phyloP scores from a whole-genome alignment of 2,113 vertebrate species.

The Lepidothrix coronata region DNA sequence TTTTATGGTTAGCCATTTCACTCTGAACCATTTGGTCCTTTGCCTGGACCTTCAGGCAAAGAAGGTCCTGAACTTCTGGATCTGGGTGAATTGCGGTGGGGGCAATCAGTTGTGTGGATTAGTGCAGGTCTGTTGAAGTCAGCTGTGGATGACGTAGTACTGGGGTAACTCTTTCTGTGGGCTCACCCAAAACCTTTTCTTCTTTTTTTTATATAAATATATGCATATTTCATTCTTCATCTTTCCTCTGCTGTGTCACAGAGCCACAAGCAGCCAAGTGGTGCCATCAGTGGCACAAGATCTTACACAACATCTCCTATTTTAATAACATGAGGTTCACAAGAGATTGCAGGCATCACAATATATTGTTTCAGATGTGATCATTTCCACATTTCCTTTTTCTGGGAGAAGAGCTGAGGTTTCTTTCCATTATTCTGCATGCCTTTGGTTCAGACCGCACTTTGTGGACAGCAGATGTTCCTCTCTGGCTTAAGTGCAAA shows the following conservation, averaged over 20 bases:
- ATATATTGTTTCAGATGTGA: neutral
- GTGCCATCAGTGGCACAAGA: neutral
- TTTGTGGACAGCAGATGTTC: neutral
- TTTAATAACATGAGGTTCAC: neutral
- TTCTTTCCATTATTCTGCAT: neutral
- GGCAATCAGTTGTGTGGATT: neutral
- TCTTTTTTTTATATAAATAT: neutral
- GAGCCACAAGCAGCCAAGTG: neutral
- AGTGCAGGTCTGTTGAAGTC: fast-evolving
- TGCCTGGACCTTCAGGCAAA: neutral
- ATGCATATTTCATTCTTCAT: neutral
- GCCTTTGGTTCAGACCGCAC: neutral
- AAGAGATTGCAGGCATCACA: neutral
- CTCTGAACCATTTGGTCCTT: neutral
- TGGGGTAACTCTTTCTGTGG: neutral
- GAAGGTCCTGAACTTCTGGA: neutral
- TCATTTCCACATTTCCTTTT: neutral
- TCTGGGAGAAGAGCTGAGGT: neutral
- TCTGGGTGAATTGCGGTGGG: neutral
- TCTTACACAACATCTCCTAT: neutral
- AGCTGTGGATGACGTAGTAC: fast-evolving
- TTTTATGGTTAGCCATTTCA: neutral
- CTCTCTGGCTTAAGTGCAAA: neutral
- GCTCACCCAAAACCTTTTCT: neutral
- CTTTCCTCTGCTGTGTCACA: neutral